Conservation (phyloP, 2,797 vertebrate genomes). For the Gobionotothen gibberifrons region DNA sequence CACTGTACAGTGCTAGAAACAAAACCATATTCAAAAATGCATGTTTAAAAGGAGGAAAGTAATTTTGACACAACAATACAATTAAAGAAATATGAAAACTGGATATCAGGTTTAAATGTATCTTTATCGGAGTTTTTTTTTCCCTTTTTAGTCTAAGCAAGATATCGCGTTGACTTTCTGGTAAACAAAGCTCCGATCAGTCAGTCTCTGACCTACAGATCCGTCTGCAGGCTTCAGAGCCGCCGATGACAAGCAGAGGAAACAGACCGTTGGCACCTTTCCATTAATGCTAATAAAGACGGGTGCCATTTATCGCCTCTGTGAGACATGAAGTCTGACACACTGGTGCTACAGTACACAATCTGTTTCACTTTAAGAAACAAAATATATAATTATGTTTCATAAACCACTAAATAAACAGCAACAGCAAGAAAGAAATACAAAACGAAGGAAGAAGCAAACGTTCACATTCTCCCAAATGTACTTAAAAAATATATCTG, state of each 20-base stretch:
- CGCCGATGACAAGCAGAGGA: constrained; percentile 63
- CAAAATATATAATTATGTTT: not conserved
- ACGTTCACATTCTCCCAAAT: not conserved
- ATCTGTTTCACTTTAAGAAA: constrained; percentile 14
- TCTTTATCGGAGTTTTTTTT: not conserved
- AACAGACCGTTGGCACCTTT: constrained; percentile 70
- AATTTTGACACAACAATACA: not conserved
- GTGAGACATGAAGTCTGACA: constrained; percentile 50
- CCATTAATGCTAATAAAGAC: constrained; percentile 72
- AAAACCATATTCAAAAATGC: not conserved
- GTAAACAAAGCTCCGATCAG: constrained; percentile 24
- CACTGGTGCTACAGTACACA: constrained; percentile 43
- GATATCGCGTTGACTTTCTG: not conserved
- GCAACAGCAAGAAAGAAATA: not conserved
- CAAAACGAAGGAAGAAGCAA: not conserved
- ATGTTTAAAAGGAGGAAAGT: not conserved
- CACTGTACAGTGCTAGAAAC: not conserved
- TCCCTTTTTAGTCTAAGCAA: not conserved
- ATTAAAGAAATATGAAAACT: not conserved
- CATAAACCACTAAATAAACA: not conserved
- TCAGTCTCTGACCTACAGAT: too few relatives aligned
- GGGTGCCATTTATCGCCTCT: constrained; percentile 60
- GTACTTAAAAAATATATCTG: not conserved
- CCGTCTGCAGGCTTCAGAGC: constrained; percentile 41
- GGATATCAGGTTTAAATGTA: not conserved